Conservation (phyloP, 2,888 invertebrate genomes). For the Rhopalosiphum nymphaeae region DNA sequence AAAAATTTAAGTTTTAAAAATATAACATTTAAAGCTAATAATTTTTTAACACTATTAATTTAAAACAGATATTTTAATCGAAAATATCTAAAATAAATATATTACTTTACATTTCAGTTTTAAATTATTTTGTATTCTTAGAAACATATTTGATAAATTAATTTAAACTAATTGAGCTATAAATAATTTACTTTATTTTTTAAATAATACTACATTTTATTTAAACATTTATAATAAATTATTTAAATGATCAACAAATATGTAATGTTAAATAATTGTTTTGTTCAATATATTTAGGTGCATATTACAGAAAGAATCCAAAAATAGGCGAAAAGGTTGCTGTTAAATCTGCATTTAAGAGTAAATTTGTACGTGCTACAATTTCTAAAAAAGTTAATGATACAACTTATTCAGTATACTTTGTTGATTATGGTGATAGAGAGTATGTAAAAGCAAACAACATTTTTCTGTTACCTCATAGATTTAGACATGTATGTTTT, state of each 20-base stretch:
- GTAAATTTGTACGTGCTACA: not conserved
- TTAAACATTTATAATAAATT: not conserved
- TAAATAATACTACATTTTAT: not conserved
- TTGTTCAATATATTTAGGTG: not conserved
- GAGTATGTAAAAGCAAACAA: not conserved
- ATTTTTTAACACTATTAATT: not conserved
- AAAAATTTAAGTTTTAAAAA: no score
- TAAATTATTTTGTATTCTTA: not conserved
- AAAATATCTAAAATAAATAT: not conserved
- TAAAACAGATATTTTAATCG: not conserved
- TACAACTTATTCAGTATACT: not conserved
- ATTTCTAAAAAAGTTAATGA: constrained; percentile 19
- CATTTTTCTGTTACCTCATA: constrained; percentile 4
- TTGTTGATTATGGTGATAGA: not conserved
- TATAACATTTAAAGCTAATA: no score
- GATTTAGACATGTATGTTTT: constrained; percentile 11
- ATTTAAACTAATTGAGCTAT: not conserved
- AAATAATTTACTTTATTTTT: not conserved
- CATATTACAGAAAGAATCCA: not conserved
- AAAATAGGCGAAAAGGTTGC: not conserved
- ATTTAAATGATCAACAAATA: not conserved
- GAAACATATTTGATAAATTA: not conserved
- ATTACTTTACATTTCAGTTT: not conserved
- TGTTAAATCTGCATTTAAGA: not conserved
- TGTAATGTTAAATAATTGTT: not conserved